Conservation (phyloP, 1,140 invertebrate species). For the Drosophila nebulosa region DNA sequence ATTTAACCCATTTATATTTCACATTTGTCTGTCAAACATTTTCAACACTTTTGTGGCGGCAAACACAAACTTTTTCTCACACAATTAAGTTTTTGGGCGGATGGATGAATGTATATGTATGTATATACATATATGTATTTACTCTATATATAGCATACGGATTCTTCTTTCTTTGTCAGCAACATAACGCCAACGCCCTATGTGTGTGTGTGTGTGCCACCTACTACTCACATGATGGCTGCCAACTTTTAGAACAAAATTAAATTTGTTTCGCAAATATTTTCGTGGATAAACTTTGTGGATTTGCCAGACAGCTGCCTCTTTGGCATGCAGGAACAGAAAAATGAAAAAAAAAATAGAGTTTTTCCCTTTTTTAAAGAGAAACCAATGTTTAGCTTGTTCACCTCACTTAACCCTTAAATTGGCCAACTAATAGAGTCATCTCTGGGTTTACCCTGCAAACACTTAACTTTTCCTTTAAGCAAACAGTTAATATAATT, state of each 20-base stretch:
- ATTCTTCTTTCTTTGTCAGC: background rate
- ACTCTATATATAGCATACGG: background rate
- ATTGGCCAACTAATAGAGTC: background rate
- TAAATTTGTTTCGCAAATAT: constrained; percentile 1
- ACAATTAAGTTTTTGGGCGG: background rate
- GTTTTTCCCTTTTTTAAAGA: background rate
- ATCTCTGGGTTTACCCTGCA: background rate
- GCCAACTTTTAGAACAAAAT: constrained; percentile 1
- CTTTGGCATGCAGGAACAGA: background rate
- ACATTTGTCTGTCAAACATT: background rate
- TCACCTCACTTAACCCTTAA: background rate
- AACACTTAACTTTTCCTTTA: background rate
- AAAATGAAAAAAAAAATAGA: background rate
- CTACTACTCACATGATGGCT: background rate
- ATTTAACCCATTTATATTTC: background rate
- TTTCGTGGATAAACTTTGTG: background rate
- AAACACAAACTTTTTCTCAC: background rate
- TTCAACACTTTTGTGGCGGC: background rate
- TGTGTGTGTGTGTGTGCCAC: background rate
- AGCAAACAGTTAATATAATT: background rate
- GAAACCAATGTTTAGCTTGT: background rate
- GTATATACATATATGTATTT: no score
- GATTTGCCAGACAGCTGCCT: background rate
- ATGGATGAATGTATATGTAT: background rate
- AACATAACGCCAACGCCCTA: background rate